Evolutionary conservation across 2,113 vertebrate genomes (phyloP), one percentile per base, ranked within the genome.

Genomic region (Rhineura floridana): DNA sequence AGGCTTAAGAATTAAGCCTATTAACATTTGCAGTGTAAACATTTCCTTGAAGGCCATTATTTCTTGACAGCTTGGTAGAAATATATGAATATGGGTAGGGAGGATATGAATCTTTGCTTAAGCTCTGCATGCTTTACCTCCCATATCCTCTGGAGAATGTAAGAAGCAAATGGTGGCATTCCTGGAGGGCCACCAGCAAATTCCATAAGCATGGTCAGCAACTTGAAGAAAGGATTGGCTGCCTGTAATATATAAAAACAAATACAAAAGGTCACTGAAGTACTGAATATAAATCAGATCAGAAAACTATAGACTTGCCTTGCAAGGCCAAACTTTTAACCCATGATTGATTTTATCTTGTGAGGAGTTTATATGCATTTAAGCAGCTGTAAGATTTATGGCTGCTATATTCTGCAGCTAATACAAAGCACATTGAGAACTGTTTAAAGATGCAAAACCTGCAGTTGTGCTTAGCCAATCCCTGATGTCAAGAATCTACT

Each of bases 91-190:
- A 91, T 75, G 28, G 81, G 84, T 63, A 84, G 85, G 72, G 19
- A 44, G 33, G 83, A 73, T 86, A 81, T 15, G 86, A 46, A 50
- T 77, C 33, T 85, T 50, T 86, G 48, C 87, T 82, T 63, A 48
- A 65, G 25, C 17, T 91, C 33, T 28, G 91, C 89, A 91, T 93
- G 87, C 87, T 90, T 89, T 97, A 99, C 99, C 98, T 99, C 99
- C 99, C 99, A 99, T 96, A 99, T 99, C 96, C 99, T 98, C 95
- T 99, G 99, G n/a, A 99, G 97, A 92, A 99, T 99, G 94, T 99
- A 99, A 90, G 98, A 99, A 75, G 99, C 98, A 87, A 99, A 99
- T 42, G 98, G 99, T 48, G 98, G 98, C 99, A 99, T 99, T 92
- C 99, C 99, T 10, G 99, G 99, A 65, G 99, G 99, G 39, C 99